Evolutionary conservation across 2,113 vertebrate species (phyloP), one percentile per base, ranked within the genome.

Genomic region (Myotis lucifugus): DNA sequence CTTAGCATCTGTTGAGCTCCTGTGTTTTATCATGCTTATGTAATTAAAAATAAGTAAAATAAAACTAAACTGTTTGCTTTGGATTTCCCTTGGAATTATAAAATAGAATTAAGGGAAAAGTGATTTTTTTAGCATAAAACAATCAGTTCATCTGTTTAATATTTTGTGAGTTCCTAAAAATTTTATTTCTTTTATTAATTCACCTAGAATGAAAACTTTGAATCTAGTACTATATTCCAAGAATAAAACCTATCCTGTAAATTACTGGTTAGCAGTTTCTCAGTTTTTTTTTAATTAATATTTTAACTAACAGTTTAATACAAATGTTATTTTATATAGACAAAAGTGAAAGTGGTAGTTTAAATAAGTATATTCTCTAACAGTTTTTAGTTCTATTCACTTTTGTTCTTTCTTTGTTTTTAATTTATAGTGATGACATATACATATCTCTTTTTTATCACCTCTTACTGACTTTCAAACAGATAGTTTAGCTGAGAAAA

Each of bases 361-460:
- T 82, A 77, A 79, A 34, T 64, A 56, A 40, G 1, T 12, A 27
- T 87, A 23, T 46, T 93, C 91, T 50, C 32, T 81, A 70, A 8
- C 0, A 37, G 14, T 86, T 85, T 92, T 70, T 95, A 90, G 4
- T 8, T 83, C 8, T 5, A 46, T 76, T 23, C 61, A 29, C 2
- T 95, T 29, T 85, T 70, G 3, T 3, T 90, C 90, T 42, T n/a
- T 86, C 32, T 73, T 67, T 29, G 27, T 32, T 91, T 48, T 6
- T 37, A 67, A 89, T 64, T 90, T 56, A 96, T 4, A 72, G 2
- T 8, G 56, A 7, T 42, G 14, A 1, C 12, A 23, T 88, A 2
- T 79, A n/a, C 81, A 48, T 54, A 32, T 90, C 67, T 83, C 18
- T 91, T 90, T 90, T 90, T 82, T 74, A 66, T 72, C 32, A 52